Evolutionary conservation across 2,113 vertebrate genomes (phyloP).

Genomic region (Erpornis zantholeuca): DNA sequence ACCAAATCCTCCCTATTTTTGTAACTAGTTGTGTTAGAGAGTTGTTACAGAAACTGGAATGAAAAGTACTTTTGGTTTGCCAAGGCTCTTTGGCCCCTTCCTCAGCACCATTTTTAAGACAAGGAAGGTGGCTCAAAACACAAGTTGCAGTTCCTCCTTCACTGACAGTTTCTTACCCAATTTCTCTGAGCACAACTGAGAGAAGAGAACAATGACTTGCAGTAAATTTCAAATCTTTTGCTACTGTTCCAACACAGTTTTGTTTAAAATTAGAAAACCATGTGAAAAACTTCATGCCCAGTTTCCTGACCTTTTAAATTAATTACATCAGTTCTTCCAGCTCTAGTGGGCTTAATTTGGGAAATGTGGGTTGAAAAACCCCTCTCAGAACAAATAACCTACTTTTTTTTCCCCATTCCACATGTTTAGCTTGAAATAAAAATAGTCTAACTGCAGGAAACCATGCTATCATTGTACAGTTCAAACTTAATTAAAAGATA

Average conservation of each 20-base stretch:
- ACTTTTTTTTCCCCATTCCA: neutral
- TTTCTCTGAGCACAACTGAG: neutral
- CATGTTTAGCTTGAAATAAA: neutral
- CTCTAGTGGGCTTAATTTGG: neutral
- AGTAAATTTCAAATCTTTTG: neutral
- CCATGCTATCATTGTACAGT: neutral
- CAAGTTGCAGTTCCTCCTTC: neutral
- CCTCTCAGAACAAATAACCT: neutral
- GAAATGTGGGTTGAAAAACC: neutral
- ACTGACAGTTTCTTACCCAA: neutral
- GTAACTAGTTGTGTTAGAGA: neutral
- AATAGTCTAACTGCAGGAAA: neutral
- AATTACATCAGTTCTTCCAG: neutral
- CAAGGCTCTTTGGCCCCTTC: neutral
- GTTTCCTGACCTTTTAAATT: neutral
- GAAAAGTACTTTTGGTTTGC: neutral
- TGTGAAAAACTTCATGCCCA: neutral
- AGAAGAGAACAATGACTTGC: neutral
- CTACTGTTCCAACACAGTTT: neutral
- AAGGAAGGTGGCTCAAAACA: neutral
- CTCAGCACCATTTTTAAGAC: neutral
- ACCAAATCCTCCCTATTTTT: neutral
- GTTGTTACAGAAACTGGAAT: neutral
- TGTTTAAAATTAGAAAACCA: neutral
- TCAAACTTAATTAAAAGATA: neutral